Evolutionary conservation across 1,140 invertebrate species (phyloP).

Genomic region (Lepidurus couesii): DNA sequence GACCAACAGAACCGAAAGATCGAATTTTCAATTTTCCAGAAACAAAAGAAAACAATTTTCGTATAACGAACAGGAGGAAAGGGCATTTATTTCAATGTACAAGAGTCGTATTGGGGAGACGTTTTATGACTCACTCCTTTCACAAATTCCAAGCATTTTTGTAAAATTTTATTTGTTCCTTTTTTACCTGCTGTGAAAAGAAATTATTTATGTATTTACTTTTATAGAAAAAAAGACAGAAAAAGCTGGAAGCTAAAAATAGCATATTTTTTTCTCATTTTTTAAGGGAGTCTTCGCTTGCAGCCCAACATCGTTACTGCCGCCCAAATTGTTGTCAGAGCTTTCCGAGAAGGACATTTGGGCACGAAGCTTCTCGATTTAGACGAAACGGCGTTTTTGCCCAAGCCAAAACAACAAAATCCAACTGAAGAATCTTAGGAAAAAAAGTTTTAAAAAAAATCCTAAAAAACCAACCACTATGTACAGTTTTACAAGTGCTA

Average conservation of each 20-base stretch:
- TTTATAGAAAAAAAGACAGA: neutral
- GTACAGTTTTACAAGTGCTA: neutral
- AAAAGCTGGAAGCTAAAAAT: neutral
- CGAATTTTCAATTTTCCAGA: neutral
- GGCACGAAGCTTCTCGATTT: neutral
- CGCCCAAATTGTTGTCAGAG: slow-evolving; percentile 11
- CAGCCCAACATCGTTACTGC: neutral
- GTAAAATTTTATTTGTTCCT: neutral
- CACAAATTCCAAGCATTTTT: neutral
- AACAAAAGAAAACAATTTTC: neutral
- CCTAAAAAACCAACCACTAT: neutral
- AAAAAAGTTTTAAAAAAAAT: neutral
- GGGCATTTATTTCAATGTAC: neutral
- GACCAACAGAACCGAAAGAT: slow-evolving; percentile 5
- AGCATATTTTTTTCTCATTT: neutral
- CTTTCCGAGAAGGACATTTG: neutral
- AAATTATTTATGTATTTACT: neutral
- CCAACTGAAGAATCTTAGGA: neutral
- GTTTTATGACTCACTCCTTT: neutral
- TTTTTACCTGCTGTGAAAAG: neutral
- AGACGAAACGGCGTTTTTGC: neutral
- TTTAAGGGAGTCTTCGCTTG: slow-evolving; percentile 2
- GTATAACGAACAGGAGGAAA: neutral
- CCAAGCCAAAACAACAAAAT: neutral
- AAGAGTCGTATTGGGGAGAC: neutral